Evolutionary conservation across 2,113 vertebrate species (phyloP), one percentile per base, ranked within the genome.

Genomic region (Takifugu bimaculatus): DNA sequence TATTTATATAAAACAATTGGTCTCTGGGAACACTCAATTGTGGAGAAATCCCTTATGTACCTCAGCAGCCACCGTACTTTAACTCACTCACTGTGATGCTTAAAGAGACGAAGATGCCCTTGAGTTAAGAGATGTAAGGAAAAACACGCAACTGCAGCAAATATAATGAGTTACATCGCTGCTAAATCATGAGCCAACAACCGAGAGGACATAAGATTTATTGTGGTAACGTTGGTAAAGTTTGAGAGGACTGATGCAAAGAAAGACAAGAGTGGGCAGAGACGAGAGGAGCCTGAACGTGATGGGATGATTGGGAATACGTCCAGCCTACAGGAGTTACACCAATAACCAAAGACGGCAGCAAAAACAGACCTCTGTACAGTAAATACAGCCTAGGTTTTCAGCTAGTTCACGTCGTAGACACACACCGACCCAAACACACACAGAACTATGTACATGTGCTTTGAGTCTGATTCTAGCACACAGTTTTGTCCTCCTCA

Each of bases 391-490:
- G 70, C 44, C 7, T 12, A 27, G 53, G 59, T 72, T 45, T 72
- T 80, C 52, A 73, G 70, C 77, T 79, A 71, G 54, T 64, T 72
- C 71, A 82, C 68, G 63, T 75, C 70, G 53, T 44, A 60, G 54
- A 84, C 72, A 79, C 70, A 81, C 70, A 75, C 29, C 67, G 65
- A 72, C 76, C 54, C 76, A 76, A 79, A 87, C 83, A 80, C 60
- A 87, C 74, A 81, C 78, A 84, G 63, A 80, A 60, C 51, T 87
- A 84, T 89, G 60, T 87, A 88, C 87, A 87, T 85, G 86, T 89
- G 88, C 82, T 85, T 79, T 68, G 59, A 67, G 68, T 68, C 63
- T 55, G 56, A 68, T 76, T 67, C 43, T 56, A 58, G 43, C 53
- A 75, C 55, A 43, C 53, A 15, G 35, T 76, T 65, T 49, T 65